Percentiles rank a stretch among this genome's conserved stretches.
These are phyloP conservation scores for Orbicella faveolata DNA, from an alignment of 64 coral and sea anemone genomes.

Conservation along the genomic window DNA sequence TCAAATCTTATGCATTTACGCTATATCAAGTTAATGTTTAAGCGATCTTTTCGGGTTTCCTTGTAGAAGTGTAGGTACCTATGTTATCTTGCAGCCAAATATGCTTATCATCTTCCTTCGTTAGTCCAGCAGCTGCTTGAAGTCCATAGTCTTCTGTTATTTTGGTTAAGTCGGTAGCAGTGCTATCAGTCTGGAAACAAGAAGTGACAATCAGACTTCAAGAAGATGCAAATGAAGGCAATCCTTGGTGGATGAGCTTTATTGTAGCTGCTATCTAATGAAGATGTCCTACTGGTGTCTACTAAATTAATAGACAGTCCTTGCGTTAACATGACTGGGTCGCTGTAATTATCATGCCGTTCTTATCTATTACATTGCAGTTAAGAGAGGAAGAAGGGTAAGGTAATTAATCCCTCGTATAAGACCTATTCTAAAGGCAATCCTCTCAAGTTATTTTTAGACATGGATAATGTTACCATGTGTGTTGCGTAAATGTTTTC, in stretches of 20 bases:
- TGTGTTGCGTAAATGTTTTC: too few relatives aligned
- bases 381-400: background rate
- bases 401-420: too few relatives aligned
- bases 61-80: background rate
- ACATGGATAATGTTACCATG: too few relatives aligned
- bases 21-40: background rate
- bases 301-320: too few relatives aligned
- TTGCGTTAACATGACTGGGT: too few relatives aligned
- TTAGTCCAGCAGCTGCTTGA: slow-evolving; percentile 41
- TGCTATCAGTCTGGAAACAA: slow-evolving; percentile 43
- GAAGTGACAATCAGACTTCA: background rate
- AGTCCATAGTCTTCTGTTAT: slow-evolving; percentile 30
- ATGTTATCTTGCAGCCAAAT: slow-evolving; percentile 11
- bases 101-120: background rate
- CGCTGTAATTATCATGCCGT: too few relatives aligned
- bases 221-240: background rate
- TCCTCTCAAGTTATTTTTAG: too few relatives aligned
- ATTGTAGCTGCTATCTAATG: too few relatives aligned
- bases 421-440: too few relatives aligned
- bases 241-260: background rate
- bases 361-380: too few relatives aligned
- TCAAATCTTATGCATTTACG: too few relatives aligned
- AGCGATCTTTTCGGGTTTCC: background rate
- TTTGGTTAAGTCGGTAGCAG: slow-evolving; percentile 22
- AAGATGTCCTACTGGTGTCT: too few relatives aligned